Conservation (phyloP, 2,113 vertebrate genomes). For the Craseonycteris thonglongyai region DNA sequence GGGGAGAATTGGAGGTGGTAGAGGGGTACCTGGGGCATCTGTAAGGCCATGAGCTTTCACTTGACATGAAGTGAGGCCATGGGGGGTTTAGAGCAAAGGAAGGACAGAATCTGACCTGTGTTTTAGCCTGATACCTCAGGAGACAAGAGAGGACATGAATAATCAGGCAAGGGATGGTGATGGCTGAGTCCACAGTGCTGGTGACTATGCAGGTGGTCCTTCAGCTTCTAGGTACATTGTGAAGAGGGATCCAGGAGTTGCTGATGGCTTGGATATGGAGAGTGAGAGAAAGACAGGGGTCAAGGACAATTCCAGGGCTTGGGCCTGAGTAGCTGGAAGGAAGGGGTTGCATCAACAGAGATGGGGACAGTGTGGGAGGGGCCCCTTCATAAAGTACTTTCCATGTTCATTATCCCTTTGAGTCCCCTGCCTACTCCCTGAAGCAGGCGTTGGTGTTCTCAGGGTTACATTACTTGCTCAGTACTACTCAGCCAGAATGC, state of each 20-base stretch:
- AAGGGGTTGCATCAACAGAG: background rate
- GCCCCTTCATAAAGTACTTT: background rate
- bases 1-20: background rate
- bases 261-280: background rate
- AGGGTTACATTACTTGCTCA: background rate
- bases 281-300: background rate
- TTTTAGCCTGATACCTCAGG: background rate
- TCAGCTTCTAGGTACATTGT: background rate
- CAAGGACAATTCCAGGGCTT: background rate
- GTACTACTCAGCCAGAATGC: background rate
- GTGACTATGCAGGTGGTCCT: background rate
- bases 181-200: background rate
- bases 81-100: background rate
- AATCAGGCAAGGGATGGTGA: background rate
- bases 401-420: background rate
- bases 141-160: background rate
- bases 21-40: too few relatives aligned
- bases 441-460: background rate
- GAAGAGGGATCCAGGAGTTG: background rate
- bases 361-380: background rate
- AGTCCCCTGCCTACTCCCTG: background rate
- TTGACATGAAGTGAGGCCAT: background rate
- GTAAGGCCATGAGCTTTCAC: background rate
- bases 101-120: background rate
- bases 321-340: background rate